phyloP scores from a whole-genome alignment of 2,113 vertebrate species.

The Perca schrenkii region DNA sequence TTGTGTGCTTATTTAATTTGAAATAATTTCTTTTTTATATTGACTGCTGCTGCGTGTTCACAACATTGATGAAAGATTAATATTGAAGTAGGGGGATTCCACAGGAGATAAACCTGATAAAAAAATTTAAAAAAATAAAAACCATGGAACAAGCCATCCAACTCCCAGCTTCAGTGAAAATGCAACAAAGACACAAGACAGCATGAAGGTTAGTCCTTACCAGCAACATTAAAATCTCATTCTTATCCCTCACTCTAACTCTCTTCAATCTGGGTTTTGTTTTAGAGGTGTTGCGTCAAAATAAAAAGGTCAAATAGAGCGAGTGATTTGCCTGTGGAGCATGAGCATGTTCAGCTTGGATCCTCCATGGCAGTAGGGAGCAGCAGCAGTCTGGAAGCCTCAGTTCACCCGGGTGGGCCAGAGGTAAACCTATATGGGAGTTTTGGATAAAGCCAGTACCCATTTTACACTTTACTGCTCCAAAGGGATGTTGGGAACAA shows the following conservation, averaged over 20 bases:
- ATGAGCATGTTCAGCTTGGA: conserved; percentile 38
- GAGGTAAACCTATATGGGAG: conserved; percentile 38
- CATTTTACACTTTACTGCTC: conserved; percentile 85
- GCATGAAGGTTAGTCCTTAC: conserved; percentile 31
- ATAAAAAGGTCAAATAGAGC: conserved; percentile 44
- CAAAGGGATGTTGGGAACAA: conserved; percentile 91
- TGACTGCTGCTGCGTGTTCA: not conserved
- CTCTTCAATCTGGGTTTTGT: conserved; percentile 6
- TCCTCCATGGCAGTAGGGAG: conserved; percentile 50
- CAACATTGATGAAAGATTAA: conserved; percentile 28
- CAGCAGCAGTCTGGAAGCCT: conserved; percentile 55
- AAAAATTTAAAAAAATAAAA: not conserved
- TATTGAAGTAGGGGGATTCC: conserved; percentile 33
- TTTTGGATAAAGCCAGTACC: not conserved
- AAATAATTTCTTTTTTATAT: not conserved
- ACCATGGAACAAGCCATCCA: conserved; percentile 4
- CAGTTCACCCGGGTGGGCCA: conserved; percentile 32
- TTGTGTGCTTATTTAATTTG: not conserved
- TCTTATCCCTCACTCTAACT: not conserved
- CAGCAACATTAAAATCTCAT: conserved; percentile 22
- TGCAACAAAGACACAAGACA: conserved; percentile 23
- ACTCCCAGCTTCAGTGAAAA: conserved; percentile 12
- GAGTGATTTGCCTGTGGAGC: conserved; percentile 21
- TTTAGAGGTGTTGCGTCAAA: conserved; percentile 45
- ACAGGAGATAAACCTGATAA: conserved; percentile 29